These are phyloP conservation scores for Rhinophrynus dorsalis DNA, from an alignment of 2,797 vertebrate species.

Conservation along the genomic window DNA sequence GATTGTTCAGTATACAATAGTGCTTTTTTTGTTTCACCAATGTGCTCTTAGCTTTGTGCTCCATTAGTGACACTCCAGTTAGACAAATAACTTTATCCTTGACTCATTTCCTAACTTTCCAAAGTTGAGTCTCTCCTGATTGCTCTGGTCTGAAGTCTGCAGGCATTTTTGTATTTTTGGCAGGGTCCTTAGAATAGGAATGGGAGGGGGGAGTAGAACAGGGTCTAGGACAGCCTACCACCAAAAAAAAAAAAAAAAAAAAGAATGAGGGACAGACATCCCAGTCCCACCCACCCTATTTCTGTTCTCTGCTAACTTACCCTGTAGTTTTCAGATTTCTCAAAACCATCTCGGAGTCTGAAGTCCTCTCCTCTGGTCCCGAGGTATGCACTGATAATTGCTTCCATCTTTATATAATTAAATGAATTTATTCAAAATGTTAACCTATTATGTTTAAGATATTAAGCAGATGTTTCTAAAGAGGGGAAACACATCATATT, in stretches of 20 bases:
- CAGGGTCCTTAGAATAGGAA: constrained; percentile 54
- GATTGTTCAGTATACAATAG: too few species aligned
- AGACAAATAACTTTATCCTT: background rate
- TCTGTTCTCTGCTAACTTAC: constrained; percentile 65
- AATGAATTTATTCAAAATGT: too few species aligned
- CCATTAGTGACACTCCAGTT: too few species aligned
- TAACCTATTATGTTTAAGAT: too few species aligned
- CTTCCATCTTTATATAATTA: too few species aligned
- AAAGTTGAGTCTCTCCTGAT: constrained; percentile 49
- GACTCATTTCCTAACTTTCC: background rate
- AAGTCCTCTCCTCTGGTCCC: constrained; percentile 68
- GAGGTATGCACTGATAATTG: constrained; percentile 75
- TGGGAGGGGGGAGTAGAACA: constrained; percentile 27
- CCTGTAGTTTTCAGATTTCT: constrained; percentile 77
- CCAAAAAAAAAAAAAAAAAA: constrained; percentile 55
- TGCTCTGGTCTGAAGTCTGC: constrained; percentile 59
- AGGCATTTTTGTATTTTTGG: constrained; percentile 46
- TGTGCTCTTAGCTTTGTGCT: too few species aligned
- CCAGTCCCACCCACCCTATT: constrained; percentile 67
- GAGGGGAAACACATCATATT: too few species aligned
- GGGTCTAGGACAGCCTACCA: constrained; percentile 64
- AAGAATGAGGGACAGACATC: constrained; percentile 59
- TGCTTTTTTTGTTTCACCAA: too few species aligned
- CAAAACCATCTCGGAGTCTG: constrained; percentile 68
- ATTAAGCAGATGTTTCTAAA: too few species aligned